Conservation (phyloP, 2,113 vertebrate species). For the Patagioenas fasciata region DNA sequence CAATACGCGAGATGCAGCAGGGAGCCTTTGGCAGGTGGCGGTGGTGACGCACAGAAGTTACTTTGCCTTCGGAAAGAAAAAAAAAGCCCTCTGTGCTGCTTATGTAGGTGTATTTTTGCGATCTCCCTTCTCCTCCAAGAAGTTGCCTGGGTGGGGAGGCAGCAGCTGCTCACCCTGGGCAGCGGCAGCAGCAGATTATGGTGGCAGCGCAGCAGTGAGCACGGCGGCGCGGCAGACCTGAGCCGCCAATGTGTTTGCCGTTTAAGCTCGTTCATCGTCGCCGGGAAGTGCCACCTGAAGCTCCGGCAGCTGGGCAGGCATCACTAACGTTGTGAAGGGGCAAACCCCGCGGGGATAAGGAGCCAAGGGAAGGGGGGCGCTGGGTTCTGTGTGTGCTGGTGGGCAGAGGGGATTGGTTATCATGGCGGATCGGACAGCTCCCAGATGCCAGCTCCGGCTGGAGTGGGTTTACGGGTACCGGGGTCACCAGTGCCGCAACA, state of each 20-base stretch:
- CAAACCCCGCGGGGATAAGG: neutral
- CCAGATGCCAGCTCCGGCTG: constrained; percentile 90
- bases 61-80: neutral
- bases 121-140: neutral
- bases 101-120: neutral
- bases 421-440: constrained; percentile 95
- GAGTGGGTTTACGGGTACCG: constrained; percentile 98
- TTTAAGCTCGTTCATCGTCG: neutral
- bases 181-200: constrained; percentile 68
- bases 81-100: neutral
- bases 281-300: constrained; percentile 59
- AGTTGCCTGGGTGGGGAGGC: constrained; percentile 46
- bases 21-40: constrained; percentile 26
- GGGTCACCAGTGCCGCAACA: constrained; percentile 98
- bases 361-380: constrained; percentile 5
- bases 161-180: constrained; percentile 51
- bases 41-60: constrained; percentile 23
- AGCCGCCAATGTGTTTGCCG: constrained; percentile 45
- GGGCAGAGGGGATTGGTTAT: constrained; percentile 68
- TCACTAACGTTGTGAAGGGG: neutral
- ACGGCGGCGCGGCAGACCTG: neutral
- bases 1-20: neutral
- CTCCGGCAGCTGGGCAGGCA: constrained; percentile 44
- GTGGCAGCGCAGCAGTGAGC: constrained; percentile 53
- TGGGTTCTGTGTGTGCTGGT: neutral